These are phyloP conservation scores for Lates calcarifer DNA, from an alignment of 2,113 vertebrate species.

Conservation along the genomic window DNA sequence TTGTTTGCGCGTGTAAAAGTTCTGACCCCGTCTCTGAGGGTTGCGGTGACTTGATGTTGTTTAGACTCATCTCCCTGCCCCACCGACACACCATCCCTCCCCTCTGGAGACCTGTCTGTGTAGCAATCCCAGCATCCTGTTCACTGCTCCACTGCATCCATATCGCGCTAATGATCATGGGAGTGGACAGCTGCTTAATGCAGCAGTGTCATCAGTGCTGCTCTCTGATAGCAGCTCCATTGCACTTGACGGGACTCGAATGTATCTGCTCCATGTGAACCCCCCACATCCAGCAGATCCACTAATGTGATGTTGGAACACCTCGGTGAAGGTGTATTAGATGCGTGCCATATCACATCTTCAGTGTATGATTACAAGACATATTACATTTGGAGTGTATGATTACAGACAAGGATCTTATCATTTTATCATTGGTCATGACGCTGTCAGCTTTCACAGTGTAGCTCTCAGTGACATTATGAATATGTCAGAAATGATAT, in stretches of 20 bases:
- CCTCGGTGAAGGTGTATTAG: constrained; percentile 68
- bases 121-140: constrained; percentile 75
- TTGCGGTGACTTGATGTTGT: constrained; percentile 80
- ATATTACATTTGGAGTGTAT: constrained; percentile 56
- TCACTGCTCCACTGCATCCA: constrained; percentile 79
- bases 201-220: constrained; percentile 77
- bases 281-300: constrained; percentile 55
- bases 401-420: constrained; percentile 57
- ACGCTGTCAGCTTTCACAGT: constrained; percentile 38
- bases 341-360: constrained; percentile 65
- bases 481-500: constrained; percentile 21
- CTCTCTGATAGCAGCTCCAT: constrained; percentile 76
- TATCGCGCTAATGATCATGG: constrained; percentile 82
- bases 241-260: constrained; percentile 77
- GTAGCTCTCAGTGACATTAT: constrained; percentile 35
- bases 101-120: constrained; percentile 74
- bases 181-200: constrained; percentile 82
- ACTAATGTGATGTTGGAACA: constrained; percentile 67
- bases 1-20: constrained; percentile 71
- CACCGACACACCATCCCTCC: too few relatives aligned
- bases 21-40: constrained; percentile 65
- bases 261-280: constrained; percentile 53
- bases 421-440: constrained; percentile 48
- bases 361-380: constrained; percentile 48
- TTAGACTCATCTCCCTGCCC: constrained; percentile 68